These are phyloP conservation scores for Eulemur rubriventer DNA, from an alignment of 2,797 vertebrate genomes.

Conservation along the genomic window DNA sequence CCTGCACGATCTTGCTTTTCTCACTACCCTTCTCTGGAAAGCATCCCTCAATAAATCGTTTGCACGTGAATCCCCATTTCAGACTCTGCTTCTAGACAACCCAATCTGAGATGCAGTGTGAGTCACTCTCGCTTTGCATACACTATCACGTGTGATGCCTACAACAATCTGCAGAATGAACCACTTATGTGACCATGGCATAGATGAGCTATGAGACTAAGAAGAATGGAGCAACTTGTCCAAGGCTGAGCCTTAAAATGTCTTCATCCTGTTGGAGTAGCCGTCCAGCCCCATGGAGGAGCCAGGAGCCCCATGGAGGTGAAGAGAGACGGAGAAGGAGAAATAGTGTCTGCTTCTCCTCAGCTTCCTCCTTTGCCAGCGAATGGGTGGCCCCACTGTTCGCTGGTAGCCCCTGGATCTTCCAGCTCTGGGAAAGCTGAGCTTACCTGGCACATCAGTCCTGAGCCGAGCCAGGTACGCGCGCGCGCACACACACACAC, in stretches of 20 bases:
- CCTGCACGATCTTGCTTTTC: neutral
- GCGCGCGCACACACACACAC: too few species aligned
- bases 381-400: neutral
- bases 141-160: neutral
- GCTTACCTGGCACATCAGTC: neutral
- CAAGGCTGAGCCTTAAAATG: neutral
- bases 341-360: neutral
- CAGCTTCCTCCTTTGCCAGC: neutral
- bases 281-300: fast-evolving
- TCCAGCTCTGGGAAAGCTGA: neutral
- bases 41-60: neutral
- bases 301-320: neutral
- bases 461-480: neutral
- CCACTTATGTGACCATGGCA: neutral
- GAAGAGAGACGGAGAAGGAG: neutral
- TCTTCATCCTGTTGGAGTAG: neutral
- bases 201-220: neutral
- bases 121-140: neutral
- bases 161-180: neutral
- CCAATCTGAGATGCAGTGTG: neutral
- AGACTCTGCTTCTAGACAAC: neutral
- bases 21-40: neutral
- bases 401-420: neutral
- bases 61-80: neutral
- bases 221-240: neutral